Base-by-base conservation (phyloP, 2,113 vertebrate genomes). In the Poeciliopsis retropinna region DNA sequence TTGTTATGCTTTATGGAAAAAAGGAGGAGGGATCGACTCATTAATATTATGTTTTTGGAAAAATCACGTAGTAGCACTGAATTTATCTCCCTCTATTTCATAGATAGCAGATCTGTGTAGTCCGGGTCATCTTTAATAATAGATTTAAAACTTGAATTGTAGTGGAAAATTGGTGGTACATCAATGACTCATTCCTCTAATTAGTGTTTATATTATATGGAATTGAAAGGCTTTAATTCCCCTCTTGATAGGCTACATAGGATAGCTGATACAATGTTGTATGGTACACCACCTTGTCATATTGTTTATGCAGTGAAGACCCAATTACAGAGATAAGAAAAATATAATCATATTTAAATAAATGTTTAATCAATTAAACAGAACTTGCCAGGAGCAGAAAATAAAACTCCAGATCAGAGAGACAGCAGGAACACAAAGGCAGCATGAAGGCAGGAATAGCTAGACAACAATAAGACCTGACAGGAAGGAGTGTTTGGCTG, bases 1-100 rank as follows among this genome's bases (percentile, higher is more conserved):
- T 82, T 82, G 88, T 90, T n/a, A 91, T 83, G 85, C 85, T 85
- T 75, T 67, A 25, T 64, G 76, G 76, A 27, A 34, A 79, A 32
- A 79, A 85, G 83, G 82, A 66, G 71, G 75, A 89, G 75, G 79
- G 65, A 64, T 41, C 54, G 62, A 22, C 3, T 73, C 6, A 17
- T 63, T 30, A 31, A 64, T 13, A 9, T 73, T 28, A 34, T 37
- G 64, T 65, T 76, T 29, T 37, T 70, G 71, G 39, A 73, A 54
- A 73, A 73, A 82, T 69, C 60, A 77, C 41, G 22, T 67, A 12
- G 71, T 84, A 29, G 75, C 15, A 72, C 73, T 28, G 1, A 39
- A 3, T 64, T 41, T 19, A 13, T 61, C 7, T 70, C 60, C 8
- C 69, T 60, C 60, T 15, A 8, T 39, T 25, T 10, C 3, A 47